A percentile compares a stretch with the other conserved stretches of the same genome.
Evolutionary conservation across 2,888 invertebrate genomes (phyloP).

Genomic region (Yponomeuta plumbellus): DNA sequence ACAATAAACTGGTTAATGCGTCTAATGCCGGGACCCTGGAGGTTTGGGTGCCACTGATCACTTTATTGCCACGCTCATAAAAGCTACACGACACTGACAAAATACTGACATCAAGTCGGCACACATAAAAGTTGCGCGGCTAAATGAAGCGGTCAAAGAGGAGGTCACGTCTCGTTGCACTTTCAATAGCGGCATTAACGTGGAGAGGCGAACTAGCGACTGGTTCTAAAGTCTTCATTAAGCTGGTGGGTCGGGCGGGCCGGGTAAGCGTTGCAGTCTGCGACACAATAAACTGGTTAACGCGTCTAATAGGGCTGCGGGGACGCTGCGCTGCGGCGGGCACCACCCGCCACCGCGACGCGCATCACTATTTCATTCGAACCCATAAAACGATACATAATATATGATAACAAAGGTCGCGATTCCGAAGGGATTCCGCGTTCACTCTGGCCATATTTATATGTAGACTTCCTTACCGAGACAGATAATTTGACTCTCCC

Average conservation of each 20-base stretch:
- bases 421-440: neutral
- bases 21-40: neutral
- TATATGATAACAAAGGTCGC: neutral
- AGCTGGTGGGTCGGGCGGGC: neutral
- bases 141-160: neutral
- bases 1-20: conserved; percentile 60
- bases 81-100: conserved; percentile 5
- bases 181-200: neutral
- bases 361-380: conserved; percentile 5
- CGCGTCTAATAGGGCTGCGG: conserved; percentile 53
- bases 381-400: neutral
- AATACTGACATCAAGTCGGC: neutral
- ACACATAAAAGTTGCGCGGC: neutral
- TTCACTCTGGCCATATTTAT: neutral
- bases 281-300: conserved; percentile 6
- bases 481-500: neutral
- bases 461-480: neutral
- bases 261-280: conserved; percentile 6
- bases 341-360: neutral
- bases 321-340: conserved; percentile 33
- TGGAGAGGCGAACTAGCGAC: neutral
- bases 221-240: neutral
- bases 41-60: neutral
- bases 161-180: neutral
- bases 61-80: conserved; percentile 8